A percentile compares a stretch with the other conserved stretches of the same genome.
phyloP scores from a whole-genome alignment of 2,113 vertebrate species.

The Atractosteus spatula region DNA sequence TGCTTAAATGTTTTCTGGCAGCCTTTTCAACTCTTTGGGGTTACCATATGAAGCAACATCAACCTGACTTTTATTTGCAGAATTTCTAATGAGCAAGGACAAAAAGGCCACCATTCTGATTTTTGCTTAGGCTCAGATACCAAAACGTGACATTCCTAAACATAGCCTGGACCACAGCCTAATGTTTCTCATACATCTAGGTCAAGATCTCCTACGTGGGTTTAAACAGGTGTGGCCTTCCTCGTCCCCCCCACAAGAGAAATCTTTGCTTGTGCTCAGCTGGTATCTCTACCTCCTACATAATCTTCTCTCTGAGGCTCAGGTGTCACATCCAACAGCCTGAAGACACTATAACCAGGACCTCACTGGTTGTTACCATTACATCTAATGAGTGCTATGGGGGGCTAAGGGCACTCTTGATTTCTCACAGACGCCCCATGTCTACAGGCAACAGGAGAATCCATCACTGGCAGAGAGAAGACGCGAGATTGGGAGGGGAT shows the following conservation, averaged over 20 bases:
- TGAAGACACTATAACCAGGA: conserved; percentile 8
- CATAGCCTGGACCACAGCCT: not conserved
- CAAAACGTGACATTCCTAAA: not conserved
- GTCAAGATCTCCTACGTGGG: not conserved
- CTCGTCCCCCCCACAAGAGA: not conserved
- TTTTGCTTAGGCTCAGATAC: too few species aligned
- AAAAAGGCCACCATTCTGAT: too few species aligned
- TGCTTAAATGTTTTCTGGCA: too few species aligned
- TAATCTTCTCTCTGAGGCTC: conserved; percentile 1
- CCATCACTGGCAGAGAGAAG: conserved; percentile 8
- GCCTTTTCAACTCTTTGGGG: too few species aligned
- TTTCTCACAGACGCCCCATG: conserved; percentile 11
- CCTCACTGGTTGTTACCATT: conserved; percentile 10
- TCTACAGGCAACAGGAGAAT: not conserved
- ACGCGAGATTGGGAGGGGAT: not conserved
- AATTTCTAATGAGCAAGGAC: too few species aligned
- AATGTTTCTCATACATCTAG: conserved; percentile 8
- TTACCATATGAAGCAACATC: too few species aligned
- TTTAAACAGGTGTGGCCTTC: not conserved
- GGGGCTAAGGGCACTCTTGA: not conserved
- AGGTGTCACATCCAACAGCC: conserved; percentile 1
- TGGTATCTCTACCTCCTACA: too few species aligned
- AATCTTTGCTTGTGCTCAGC: not conserved
- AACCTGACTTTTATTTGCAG: too few species aligned
- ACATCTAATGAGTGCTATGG: conserved; percentile 10